phyloP scores from a whole-genome alignment of 2,113 vertebrate species.

The Leiothrix lutea region DNA sequence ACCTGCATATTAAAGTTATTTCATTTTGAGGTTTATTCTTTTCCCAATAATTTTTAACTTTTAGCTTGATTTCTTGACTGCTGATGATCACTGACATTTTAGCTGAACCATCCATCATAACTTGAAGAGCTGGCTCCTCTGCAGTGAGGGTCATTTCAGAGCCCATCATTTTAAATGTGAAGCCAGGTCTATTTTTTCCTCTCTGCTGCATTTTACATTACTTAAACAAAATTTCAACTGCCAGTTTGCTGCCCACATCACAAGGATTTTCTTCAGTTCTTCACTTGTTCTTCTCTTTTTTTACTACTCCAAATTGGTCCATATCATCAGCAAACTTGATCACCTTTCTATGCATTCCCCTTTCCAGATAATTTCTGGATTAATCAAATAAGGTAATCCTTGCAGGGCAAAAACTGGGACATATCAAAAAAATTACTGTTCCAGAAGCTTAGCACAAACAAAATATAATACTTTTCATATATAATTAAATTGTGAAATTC shows the following conservation, averaged over 20 bases:
- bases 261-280: neutral
- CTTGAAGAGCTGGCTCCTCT: neutral
- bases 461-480: neutral
- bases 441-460: neutral
- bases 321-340: neutral
- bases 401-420: neutral
- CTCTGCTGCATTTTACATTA: neutral
- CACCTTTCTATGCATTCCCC: neutral
- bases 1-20: neutral
- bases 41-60: neutral
- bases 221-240: neutral
- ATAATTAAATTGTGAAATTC: neutral
- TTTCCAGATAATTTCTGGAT: neutral
- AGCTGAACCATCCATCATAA: neutral
- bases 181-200: neutral
- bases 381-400: neutral
- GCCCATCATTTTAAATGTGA: neutral
- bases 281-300: neutral
- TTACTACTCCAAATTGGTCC: neutral
- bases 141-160: neutral
- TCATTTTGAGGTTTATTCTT: neutral
- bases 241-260: neutral
- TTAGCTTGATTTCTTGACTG: neutral
- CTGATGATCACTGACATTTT: neutral
- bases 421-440: neutral